phyloP scores from a whole-genome alignment of 2,888 invertebrate species.

The Drosophila hamatofila region DNA sequence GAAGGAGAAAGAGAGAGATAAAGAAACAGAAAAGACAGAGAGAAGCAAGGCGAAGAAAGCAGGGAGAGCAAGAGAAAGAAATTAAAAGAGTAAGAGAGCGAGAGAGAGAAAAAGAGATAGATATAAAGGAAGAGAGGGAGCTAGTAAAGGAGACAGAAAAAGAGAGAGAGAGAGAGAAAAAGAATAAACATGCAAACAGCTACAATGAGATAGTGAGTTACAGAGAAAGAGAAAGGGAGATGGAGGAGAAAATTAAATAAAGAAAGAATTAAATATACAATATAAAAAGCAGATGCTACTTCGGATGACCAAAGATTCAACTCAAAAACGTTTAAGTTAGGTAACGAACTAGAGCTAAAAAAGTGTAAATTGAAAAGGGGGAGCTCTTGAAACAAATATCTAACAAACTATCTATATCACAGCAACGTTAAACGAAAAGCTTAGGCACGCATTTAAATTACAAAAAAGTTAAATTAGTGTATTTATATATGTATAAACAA shows the following conservation, averaged over 20 bases:
- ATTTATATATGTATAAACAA: background rate
- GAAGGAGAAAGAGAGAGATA: slow-evolving; percentile 17
- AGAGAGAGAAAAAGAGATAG: background rate
- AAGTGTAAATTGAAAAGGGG: background rate
- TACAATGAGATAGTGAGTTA: no score
- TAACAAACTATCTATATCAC: background rate
- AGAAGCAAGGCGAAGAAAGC: slow-evolving; percentile 20
- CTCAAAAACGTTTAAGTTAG: slow-evolving; percentile 7
- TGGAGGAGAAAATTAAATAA: no score
- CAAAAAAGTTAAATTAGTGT: background rate
- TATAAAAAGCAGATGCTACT: background rate
- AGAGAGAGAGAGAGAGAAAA: background rate
- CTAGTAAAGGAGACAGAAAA: background rate
- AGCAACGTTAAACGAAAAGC: background rate
- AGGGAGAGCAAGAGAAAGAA: background rate
- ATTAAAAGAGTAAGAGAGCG: background rate
- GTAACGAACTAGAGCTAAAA: slow-evolving; percentile 45
- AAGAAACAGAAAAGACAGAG: background rate
- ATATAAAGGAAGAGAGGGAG: background rate
- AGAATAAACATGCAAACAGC: no score
- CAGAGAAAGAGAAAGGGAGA: background rate
- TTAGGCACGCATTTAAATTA: slow-evolving; percentile 39
- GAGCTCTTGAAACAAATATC: background rate
- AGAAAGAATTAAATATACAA: background rate
- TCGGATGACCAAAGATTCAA: background rate